phyloP scores from a whole-genome alignment of 2,888 invertebrate genomes.

The Acanthosepion esculentum region DNA sequence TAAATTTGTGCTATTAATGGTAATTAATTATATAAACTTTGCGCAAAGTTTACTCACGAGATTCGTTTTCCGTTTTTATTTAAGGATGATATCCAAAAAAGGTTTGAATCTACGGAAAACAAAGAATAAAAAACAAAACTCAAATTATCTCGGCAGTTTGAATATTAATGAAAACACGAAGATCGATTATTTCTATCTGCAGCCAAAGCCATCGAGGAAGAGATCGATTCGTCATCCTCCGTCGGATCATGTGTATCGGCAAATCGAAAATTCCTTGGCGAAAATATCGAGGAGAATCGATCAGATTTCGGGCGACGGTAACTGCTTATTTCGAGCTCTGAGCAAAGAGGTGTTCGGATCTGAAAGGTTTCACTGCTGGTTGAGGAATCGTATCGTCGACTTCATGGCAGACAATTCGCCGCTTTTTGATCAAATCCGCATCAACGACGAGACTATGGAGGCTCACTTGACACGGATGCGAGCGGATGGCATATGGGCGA shows the following conservation, averaged over 20 bases:
- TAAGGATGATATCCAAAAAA: too few species aligned
- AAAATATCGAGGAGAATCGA: neutral
- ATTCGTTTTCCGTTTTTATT: too few species aligned
- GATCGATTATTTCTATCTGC: too few species aligned
- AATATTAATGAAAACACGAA: too few species aligned
- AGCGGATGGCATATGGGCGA: neutral
- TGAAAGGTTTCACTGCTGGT: neutral
- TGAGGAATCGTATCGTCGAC: neutral
- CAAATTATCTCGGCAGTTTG: too few species aligned
- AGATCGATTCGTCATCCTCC: neutral
- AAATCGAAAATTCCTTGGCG: neutral
- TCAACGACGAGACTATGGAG: neutral
- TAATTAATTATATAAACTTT: too few species aligned
- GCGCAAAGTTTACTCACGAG: too few species aligned
- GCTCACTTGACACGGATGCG: neutral
- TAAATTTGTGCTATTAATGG: too few species aligned
- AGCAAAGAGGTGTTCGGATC: constrained; percentile 34
- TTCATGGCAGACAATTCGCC: neutral
- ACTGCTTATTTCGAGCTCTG: constrained; percentile 38
- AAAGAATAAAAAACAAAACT: too few species aligned
- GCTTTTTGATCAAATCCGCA: neutral
- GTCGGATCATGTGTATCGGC: neutral
- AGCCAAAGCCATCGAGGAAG: too few species aligned
- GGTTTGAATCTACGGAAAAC: too few species aligned
- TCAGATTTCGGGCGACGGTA: constrained; percentile 8